These are phyloP conservation scores for Proteles cristata DNA, from an alignment of 2,113 vertebrate species.

Conservation along the genomic window DNA sequence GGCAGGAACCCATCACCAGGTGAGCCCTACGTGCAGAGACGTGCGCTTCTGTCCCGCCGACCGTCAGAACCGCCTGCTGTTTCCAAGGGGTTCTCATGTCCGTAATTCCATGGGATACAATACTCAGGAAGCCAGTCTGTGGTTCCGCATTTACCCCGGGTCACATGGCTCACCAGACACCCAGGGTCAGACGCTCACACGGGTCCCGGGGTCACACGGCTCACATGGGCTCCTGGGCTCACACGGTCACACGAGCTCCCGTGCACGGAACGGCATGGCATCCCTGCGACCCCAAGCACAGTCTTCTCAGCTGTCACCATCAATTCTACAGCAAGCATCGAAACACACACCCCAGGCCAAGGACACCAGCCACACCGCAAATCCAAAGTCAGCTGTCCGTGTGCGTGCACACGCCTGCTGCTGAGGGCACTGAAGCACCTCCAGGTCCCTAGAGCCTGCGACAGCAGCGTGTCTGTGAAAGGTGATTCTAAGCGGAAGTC, in stretches of 20 bases:
- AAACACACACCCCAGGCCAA: neutral
- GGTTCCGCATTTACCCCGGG: neutral
- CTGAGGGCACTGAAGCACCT: neutral
- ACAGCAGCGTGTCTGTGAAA: neutral
- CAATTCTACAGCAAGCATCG: neutral
- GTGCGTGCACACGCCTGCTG: accelerated
- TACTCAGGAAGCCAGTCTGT: neutral
- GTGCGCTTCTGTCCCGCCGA: neutral
- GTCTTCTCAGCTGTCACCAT: neutral
- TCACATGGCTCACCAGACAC: neutral
- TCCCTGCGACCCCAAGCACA: neutral
- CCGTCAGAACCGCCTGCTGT: neutral
- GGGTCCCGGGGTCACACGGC: too few relatives aligned
- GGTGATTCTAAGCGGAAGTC: neutral
- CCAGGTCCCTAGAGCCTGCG: neutral
- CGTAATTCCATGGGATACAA: neutral
- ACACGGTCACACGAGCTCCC: neutral
- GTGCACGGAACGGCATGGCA: neutral
- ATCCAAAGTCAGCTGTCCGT: neutral
- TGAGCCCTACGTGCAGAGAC: neutral
- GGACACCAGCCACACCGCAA: neutral
- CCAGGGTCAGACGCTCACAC: too few relatives aligned
- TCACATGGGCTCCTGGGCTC: too few relatives aligned
- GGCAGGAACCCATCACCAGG: neutral
- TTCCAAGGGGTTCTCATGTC: conserved; percentile 32